A percentile compares a stretch with the other conserved stretches of the same genome.
These are phyloP conservation scores for Battus philenor DNA, from an alignment of 1,140 invertebrate genomes.

Conservation along the genomic window DNA sequence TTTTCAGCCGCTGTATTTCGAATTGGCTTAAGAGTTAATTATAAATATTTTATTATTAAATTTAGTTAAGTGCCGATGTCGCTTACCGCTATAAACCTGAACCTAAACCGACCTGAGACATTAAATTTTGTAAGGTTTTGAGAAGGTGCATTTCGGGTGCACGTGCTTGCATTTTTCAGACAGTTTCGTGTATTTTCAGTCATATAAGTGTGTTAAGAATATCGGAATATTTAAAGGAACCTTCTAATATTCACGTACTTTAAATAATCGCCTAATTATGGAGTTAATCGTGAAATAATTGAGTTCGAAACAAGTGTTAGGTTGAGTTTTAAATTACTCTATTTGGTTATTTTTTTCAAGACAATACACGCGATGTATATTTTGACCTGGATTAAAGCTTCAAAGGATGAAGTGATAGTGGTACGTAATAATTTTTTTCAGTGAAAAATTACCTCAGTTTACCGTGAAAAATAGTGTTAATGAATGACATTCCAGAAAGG, in stretches of 20 bases:
- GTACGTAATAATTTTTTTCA: constrained; percentile 32
- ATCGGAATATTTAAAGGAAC: background rate
- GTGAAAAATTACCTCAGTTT: background rate
- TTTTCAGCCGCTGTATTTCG: constrained; percentile 71
- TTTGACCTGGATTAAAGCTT: constrained; percentile 24
- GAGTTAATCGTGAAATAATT: constrained; percentile 11
- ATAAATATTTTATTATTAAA: constrained; percentile 19
- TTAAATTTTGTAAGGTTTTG: constrained; percentile 36
- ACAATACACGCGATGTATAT: constrained; percentile 30
- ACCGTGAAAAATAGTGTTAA: constrained; percentile 17
- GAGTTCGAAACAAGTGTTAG: constrained; percentile 31
- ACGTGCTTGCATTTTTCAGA: constrained; percentile 70
- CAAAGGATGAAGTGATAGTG: constrained; percentile 57
- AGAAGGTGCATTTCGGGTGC: constrained; percentile 60
- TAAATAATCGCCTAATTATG: constrained; percentile 13
- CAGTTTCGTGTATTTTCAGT: constrained; percentile 50
- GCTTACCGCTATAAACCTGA: background rate
- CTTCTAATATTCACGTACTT: background rate
- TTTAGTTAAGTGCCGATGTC: constrained; percentile 23
- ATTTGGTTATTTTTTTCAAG: constrained; percentile 58
- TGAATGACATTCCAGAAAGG: constrained; percentile 38
- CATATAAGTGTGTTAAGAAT: constrained; percentile 18
- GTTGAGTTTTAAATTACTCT: constrained; percentile 38
- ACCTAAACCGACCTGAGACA: constrained; percentile 15
- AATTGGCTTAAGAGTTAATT: constrained; percentile 50